phyloP scores from a whole-genome alignment of 2,113 vertebrate genomes.

The Cavia aperea region DNA sequence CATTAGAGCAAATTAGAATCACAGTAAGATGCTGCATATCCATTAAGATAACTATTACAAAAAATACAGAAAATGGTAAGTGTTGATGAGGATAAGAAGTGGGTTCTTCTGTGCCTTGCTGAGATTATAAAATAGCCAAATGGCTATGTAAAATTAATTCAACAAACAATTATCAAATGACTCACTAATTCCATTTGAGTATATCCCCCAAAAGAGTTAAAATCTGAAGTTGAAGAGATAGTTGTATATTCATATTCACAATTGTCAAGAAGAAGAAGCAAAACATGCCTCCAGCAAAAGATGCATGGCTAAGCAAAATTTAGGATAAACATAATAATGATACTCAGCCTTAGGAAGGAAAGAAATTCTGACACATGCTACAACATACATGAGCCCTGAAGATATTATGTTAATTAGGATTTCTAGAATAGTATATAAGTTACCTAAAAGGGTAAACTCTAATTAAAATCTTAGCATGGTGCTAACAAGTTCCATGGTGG shows the following conservation, averaged over 20 bases:
- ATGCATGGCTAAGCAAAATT: background rate
- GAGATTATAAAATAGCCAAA: background rate
- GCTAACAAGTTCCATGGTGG: background rate
- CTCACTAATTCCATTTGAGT: background rate
- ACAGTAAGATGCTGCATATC: background rate
- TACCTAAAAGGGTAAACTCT: background rate
- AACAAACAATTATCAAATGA: background rate
- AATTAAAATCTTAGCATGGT: background rate
- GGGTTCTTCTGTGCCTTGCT: background rate
- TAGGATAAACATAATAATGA: background rate
- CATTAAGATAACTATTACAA: background rate
- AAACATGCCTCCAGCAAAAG: background rate
- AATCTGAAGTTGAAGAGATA: background rate
- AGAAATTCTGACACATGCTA: background rate
- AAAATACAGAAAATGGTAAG: background rate
- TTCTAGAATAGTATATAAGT: background rate
- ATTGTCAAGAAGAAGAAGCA: background rate
- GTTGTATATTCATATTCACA: background rate
- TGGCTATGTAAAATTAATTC: background rate
- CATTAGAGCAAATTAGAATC: background rate
- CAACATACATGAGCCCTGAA: background rate
- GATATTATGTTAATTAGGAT: background rate
- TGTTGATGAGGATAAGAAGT: background rate
- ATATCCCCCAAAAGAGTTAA: background rate
- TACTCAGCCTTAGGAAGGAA: background rate